Evolutionary conservation across 2,797 vertebrate species (phyloP).

Genomic region (Lophius americanus): DNA sequence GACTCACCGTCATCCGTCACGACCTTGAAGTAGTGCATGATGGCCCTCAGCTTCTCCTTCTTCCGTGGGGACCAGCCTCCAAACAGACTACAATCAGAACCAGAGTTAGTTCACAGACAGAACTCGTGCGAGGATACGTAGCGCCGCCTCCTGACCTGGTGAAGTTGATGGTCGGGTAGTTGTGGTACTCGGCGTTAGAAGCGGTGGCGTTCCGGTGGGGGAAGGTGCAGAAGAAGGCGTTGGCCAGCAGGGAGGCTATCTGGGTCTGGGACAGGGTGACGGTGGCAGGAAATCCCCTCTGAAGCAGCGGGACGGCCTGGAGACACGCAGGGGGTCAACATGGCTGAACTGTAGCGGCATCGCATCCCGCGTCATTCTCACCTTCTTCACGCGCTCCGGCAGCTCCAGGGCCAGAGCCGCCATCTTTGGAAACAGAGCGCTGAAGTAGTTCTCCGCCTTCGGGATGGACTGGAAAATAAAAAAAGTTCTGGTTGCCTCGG

Average conservation of each 20-base stretch:
- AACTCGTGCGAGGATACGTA: background rate
- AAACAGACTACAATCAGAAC: conserved; percentile 67
- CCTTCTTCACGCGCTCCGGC: conserved; percentile 47
- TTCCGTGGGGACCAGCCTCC: conserved; percentile 14
- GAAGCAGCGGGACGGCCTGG: conserved; percentile 76
- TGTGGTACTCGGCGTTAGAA: conserved; percentile 57
- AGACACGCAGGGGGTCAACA: background rate
- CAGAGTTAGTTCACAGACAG: background rate
- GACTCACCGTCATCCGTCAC: conserved; percentile 59
- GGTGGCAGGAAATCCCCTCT: background rate
- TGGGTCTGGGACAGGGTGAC: conserved; percentile 79
- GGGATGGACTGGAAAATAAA: conserved; percentile 34
- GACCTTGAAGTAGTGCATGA: conserved; percentile 77
- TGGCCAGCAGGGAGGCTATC: conserved; percentile 79
- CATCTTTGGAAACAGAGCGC: conserved; percentile 63
- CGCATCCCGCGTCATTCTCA: conserved; percentile 16
- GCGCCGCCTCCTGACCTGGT: conserved; percentile 56
- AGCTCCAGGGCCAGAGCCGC: conserved; percentile 68
- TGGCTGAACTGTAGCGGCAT: background rate
- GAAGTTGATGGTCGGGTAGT: conserved; percentile 81
- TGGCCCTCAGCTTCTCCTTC: conserved; percentile 73
- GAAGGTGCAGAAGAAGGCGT: conserved; percentile 84
- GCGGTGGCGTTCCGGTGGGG: conserved; percentile 73
- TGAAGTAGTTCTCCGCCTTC: background rate
- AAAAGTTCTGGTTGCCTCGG: fast-evolving